A percentile compares a stretch with the other conserved stretches of the same genome.
Evolutionary conservation across 2,113 vertebrate species (phyloP).

Genomic region (Phodopus roborovskii): DNA sequence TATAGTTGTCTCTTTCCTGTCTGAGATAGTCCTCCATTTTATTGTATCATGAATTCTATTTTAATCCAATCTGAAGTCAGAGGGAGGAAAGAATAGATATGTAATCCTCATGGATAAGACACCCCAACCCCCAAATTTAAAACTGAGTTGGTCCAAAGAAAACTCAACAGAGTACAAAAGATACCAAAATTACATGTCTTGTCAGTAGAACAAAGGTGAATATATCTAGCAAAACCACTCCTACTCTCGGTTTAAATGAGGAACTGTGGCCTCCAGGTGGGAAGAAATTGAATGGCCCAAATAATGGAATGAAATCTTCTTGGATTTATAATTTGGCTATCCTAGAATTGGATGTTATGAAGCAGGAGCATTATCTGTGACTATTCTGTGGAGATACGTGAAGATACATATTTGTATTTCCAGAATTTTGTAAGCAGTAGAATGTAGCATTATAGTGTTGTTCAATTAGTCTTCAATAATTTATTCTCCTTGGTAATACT

Average conservation of each 20-base stretch:
- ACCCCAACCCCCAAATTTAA: background rate
- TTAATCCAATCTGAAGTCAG: background rate
- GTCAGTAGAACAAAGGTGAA: background rate
- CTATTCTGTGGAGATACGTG: background rate
- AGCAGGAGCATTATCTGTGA: background rate
- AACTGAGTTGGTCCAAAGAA: background rate
- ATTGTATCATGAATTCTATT: background rate
- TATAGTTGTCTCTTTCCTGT: background rate
- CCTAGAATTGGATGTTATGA: background rate
- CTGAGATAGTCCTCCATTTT: background rate
- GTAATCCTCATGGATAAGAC: background rate
- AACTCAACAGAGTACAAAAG: background rate
- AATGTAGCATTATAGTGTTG: background rate
- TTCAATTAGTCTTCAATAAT: background rate
- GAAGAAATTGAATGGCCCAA: background rate
- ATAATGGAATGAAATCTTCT: background rate
- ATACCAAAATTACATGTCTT: background rate
- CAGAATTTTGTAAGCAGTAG: background rate
- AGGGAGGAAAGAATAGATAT: background rate
- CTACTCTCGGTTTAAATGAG: background rate
- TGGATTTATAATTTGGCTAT: background rate
- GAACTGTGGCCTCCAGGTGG: background rate
- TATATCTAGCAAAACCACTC: background rate
- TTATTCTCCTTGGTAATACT: constrained; percentile 36
- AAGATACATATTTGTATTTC: background rate